Evolutionary conservation across 2,888 invertebrate genomes (phyloP).

Genomic region (Chymomyza fuscimana): DNA sequence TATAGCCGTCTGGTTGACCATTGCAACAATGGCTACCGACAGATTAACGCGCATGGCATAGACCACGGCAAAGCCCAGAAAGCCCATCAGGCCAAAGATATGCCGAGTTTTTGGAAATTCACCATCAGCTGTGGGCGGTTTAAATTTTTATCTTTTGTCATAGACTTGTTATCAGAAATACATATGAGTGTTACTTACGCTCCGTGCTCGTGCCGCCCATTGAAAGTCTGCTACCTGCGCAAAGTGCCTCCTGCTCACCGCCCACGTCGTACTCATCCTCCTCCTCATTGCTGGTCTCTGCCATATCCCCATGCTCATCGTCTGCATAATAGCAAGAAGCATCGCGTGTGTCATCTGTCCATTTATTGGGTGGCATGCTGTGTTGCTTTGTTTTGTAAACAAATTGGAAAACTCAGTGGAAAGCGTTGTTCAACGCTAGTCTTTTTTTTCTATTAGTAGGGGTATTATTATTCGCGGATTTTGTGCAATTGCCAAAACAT

Average conservation of each 20-base stretch:
- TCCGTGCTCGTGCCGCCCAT: slow-evolving; percentile 34
- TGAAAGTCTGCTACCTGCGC: slow-evolving; percentile 53
- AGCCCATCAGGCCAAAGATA: slow-evolving; percentile 90
- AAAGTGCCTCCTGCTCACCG: slow-evolving; percentile 61
- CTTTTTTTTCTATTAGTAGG: neutral
- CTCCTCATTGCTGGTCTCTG: slow-evolving; percentile 37
- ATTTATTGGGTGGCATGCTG: slow-evolving; percentile 56
- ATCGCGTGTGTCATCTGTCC: slow-evolving; percentile 64
- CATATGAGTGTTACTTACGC: slow-evolving; percentile 20
- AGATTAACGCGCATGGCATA: slow-evolving; percentile 95
- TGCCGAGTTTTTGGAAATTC: slow-evolving; percentile 84
- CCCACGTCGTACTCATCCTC: slow-evolving; percentile 61
- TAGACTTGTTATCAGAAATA: neutral
- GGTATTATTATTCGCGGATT: slow-evolving; percentile 17
- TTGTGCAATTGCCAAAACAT: slow-evolving; percentile 58
- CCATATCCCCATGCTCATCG: neutral
- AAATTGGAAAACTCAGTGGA: neutral
- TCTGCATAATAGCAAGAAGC: slow-evolving; percentile 60
- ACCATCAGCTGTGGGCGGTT: slow-evolving; percentile 48
- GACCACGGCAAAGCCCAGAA: slow-evolving; percentile 92
- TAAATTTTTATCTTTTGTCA: neutral
- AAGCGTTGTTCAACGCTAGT: neutral
- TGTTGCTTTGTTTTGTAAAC: slow-evolving; percentile 9
- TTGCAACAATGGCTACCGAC: slow-evolving; percentile 96
- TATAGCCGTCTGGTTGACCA: slow-evolving; percentile 89